Conservation (phyloP, 2,888 invertebrate genomes). For the Plemyria rubiginata region DNA sequence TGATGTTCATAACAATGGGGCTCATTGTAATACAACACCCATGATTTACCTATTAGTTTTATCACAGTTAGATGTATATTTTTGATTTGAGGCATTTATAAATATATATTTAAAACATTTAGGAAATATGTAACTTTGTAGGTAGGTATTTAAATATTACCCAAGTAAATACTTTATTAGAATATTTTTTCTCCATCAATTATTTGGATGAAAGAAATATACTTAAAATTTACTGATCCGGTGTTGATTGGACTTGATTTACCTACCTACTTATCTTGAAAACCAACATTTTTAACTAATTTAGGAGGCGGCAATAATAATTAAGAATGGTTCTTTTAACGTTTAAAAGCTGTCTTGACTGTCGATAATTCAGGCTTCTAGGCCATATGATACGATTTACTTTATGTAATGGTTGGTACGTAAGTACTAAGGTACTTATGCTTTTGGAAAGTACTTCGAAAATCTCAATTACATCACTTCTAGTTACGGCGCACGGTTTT, state of each 20-base stretch:
- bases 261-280: neutral
- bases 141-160: neutral
- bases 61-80: neutral
- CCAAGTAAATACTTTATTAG: neutral
- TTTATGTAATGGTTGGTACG: neutral
- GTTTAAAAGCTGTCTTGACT: neutral
- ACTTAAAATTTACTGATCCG: neutral
- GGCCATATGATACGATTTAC: conserved; percentile 3
- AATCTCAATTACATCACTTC: no score
- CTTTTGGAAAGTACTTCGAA: neutral
- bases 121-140: neutral
- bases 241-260: neutral
- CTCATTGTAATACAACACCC: neutral
- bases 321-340: neutral
- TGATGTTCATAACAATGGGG: conserved; percentile 4
- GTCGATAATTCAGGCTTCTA: conserved; percentile 12
- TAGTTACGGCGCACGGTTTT: no score
- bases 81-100: neutral
- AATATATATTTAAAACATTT: no score
- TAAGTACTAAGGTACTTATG: neutral
- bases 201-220: neutral
- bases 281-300: no score
- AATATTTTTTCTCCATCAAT: neutral
- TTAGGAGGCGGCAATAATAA: neutral
- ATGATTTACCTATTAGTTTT: neutral